phyloP scores from a whole-genome alignment of 2,888 invertebrate species.

The Phortica okadai region DNA sequence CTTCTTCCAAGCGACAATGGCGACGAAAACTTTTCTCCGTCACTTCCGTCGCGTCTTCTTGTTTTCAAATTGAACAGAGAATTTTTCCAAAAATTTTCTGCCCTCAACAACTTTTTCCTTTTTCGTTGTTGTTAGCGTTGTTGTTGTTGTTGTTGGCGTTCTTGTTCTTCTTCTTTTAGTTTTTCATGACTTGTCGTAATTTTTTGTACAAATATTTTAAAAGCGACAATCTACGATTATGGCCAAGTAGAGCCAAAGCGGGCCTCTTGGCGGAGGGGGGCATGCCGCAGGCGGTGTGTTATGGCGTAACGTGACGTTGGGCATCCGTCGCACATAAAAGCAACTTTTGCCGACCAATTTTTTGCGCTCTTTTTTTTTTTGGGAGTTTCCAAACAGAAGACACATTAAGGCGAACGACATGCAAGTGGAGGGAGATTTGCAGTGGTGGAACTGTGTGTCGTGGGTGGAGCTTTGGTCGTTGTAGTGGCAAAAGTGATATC shows the following conservation, averaged over 20 bases:
- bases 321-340: constrained; percentile 6
- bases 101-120: no score
- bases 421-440: background rate
- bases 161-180: background rate
- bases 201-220: constrained; percentile 29
- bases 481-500: no score
- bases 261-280: background rate
- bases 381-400: constrained; percentile 64
- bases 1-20: no score
- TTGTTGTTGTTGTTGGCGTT: constrained; percentile 51
- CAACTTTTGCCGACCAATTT: constrained; percentile 18
- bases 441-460: constrained; percentile 1
- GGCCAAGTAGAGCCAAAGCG: background rate
- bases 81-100: no score
- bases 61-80: no score
- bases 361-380: background rate
- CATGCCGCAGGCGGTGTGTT: background rate
- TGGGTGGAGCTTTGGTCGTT: background rate
- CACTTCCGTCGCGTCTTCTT: no score
- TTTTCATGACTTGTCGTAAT: constrained; percentile 3
- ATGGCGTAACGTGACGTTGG: background rate
- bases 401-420: constrained; percentile 62
- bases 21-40: no score
- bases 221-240: constrained; percentile 29
- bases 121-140: constrained; percentile 45